These are phyloP conservation scores for Heptranchias perlo DNA, from an alignment of 2,113 vertebrate genomes.

Conservation along the genomic window DNA sequence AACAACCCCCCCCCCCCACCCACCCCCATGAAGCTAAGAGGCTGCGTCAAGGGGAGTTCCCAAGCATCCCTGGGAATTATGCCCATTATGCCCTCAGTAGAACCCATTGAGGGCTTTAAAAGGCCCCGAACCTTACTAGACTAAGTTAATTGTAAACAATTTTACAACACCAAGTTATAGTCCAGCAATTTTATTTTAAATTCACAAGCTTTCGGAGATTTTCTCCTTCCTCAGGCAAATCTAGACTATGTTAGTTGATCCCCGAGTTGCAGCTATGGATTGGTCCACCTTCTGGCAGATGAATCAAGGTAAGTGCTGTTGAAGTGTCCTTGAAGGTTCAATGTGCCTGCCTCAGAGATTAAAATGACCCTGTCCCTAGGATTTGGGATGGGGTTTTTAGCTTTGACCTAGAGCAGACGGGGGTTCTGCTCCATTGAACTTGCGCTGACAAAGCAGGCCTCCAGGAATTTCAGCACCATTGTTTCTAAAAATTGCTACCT, in stretches of 20 bases:
- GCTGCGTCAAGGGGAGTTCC: background rate
- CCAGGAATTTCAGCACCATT: background rate
- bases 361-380: background rate
- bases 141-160: background rate
- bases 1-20: too few species aligned
- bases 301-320: background rate
- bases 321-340: too few species aligned
- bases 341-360: background rate
- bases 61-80: background rate
- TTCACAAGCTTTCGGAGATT: too few species aligned
- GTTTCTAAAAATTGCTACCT: too few species aligned
- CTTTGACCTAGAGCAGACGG: background rate
- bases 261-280: background rate
- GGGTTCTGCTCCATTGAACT: background rate
- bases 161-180: too few species aligned
- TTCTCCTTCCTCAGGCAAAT: too few species aligned
- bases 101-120: background rate
- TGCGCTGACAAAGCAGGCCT: background rate
- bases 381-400: background rate
- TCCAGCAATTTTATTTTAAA: too few species aligned
- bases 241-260: too few species aligned
- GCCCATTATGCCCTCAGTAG: background rate
- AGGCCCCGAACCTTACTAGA: background rate
- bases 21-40: background rate
- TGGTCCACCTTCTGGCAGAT: background rate